These are phyloP conservation scores for Grantiella picta DNA, from an alignment of 2,113 vertebrate species.

Conservation along the genomic window DNA sequence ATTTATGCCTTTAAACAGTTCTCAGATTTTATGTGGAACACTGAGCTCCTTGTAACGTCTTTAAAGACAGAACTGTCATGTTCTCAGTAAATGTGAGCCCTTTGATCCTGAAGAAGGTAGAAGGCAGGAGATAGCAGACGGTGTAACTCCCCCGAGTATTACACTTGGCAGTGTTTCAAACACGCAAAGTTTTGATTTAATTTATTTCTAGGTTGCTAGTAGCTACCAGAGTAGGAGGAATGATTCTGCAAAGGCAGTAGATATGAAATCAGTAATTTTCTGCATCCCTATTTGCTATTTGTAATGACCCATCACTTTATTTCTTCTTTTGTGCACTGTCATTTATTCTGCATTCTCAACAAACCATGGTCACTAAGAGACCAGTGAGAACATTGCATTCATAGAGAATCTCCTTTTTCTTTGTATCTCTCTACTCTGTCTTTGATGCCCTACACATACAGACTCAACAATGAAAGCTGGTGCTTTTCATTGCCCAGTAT, in stretches of 20 bases:
- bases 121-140: not conserved
- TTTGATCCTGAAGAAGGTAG: not conserved
- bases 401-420: not conserved
- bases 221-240: not conserved
- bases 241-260: not conserved
- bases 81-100: not conserved
- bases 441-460: not conserved
- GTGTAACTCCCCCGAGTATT: not conserved
- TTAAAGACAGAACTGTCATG: not conserved
- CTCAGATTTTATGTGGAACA: not conserved
- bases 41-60: not conserved
- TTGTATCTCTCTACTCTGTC: not conserved
- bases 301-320: not conserved
- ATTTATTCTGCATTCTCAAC: not conserved
- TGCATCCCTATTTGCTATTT: not conserved
- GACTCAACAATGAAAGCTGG: not conserved
- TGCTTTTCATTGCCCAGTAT: not conserved
- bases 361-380: not conserved
- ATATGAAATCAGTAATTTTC: not conserved
- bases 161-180: not conserved
- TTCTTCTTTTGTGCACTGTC: accelerated
- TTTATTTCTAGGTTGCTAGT: conserved; percentile 3
- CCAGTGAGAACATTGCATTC: not conserved
- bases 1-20: not conserved
- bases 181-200: not conserved